Conservation (phyloP, 2,888 invertebrate genomes). For the Coenonympha glycerion region DNA sequence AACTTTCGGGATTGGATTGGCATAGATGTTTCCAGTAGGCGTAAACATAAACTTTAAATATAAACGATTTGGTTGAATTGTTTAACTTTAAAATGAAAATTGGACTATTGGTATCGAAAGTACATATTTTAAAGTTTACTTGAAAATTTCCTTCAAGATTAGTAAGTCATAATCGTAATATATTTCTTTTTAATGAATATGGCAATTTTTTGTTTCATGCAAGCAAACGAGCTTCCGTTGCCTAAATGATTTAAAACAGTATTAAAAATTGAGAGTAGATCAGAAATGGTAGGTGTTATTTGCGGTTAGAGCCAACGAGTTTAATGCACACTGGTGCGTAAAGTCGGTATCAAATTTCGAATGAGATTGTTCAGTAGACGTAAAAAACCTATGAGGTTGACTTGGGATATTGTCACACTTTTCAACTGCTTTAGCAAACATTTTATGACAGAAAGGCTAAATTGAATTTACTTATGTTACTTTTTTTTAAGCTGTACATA, state of each 20-base stretch:
- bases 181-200: background rate
- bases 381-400: background rate
- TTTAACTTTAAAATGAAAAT: too few relatives aligned
- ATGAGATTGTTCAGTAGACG: conserved; percentile 4
- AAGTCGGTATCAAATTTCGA: conserved; percentile 6
- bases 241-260: background rate
- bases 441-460: background rate
- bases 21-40: too few relatives aligned
- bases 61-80: too few relatives aligned
- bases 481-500: too few relatives aligned
- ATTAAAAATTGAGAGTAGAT: background rate
- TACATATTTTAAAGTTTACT: too few relatives aligned
- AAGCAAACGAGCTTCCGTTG: too few relatives aligned
- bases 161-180: background rate
- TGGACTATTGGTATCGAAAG: too few relatives aligned
- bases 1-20: too few relatives aligned
- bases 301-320: conserved; percentile 3
- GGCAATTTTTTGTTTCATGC: background rate
- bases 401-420: background rate
- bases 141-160: too few relatives aligned
- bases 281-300: conserved; percentile 1
- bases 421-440: conserved; percentile 1
- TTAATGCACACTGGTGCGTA: conserved; percentile 7
- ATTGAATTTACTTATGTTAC: background rate
- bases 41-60: too few relatives aligned